phyloP scores from a whole-genome alignment of 2,113 vertebrate genomes.

The Ammodramus savannarum region DNA sequence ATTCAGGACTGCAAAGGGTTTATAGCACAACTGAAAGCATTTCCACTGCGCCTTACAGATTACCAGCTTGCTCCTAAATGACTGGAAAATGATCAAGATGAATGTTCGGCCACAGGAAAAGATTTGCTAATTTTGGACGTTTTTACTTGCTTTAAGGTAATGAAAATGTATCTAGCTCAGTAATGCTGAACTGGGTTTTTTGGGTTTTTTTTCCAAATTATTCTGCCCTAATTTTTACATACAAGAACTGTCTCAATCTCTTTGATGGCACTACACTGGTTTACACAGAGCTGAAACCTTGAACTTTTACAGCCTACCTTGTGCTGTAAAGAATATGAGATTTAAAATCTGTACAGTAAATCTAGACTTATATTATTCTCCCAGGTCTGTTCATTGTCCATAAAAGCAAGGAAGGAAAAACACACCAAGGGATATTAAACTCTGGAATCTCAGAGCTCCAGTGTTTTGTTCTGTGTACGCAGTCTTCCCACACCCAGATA shows the following conservation, averaged over 20 bases:
- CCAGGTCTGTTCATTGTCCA: not conserved
- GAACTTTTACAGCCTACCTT: not conserved
- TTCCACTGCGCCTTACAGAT: not conserved
- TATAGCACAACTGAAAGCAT: not conserved
- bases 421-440: constrained; percentile 26
- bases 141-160: not conserved
- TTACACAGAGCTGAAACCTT: not conserved
- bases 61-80: not conserved
- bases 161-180: not conserved
- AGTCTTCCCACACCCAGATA: not conserved
- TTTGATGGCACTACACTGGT: not conserved
- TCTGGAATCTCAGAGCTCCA: not conserved
- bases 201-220: not conserved
- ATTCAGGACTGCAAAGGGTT: not conserved
- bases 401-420: constrained; percentile 24
- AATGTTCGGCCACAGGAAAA: not conserved
- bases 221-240: not conserved
- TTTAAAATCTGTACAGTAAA: not conserved
- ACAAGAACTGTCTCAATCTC: not conserved
- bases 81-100: not conserved
- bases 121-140: not conserved
- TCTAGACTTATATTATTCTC: not conserved
- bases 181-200: not conserved
- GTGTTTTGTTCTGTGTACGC: not conserved
- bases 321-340: constrained; percentile 1